Conservation (phyloP, 2,888 invertebrate species). For the Fissipunctia ypsillon region DNA sequence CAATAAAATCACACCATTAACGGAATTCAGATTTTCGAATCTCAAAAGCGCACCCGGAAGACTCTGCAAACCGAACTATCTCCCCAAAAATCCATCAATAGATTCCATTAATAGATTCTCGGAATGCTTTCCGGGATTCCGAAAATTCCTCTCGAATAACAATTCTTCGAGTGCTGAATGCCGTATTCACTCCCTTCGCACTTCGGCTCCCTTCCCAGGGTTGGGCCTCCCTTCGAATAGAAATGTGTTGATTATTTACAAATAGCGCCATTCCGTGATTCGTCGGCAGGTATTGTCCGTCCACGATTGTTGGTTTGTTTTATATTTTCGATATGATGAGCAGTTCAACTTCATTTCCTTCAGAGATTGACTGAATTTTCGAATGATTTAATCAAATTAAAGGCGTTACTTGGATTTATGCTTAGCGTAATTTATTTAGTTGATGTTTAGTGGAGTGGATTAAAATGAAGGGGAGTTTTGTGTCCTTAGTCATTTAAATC, state of each 20-base stretch:
- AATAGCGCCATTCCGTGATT: slow-evolving; percentile 79
- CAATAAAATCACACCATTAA: slow-evolving; percentile 7
- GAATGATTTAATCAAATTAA: slow-evolving; percentile 56
- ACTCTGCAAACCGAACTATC: slow-evolving; percentile 11
- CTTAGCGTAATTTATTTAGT: slow-evolving; percentile 45
- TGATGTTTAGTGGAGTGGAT: slow-evolving; percentile 40
- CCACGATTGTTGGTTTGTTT: slow-evolving; percentile 57
- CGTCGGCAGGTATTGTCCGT: slow-evolving; percentile 73
- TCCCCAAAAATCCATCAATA: slow-evolving; percentile 48
- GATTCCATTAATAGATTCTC: slow-evolving; percentile 54
- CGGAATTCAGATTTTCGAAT: slow-evolving; percentile 7
- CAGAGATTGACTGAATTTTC: slow-evolving; percentile 45
- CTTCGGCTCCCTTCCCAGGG: slow-evolving; percentile 60
- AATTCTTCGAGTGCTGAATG: slow-evolving; percentile 43
- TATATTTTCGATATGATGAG: slow-evolving; percentile 61
- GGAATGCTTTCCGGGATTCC: slow-evolving; percentile 28
- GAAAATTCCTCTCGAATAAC: slow-evolving; percentile 37
- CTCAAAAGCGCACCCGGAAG: slow-evolving; percentile 1
- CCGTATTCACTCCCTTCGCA: slow-evolving; percentile 66
- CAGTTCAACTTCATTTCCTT: slow-evolving; percentile 63
- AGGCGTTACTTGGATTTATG: slow-evolving; percentile 28
- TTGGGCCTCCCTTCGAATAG: slow-evolving; percentile 74
- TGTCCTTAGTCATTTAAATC: slow-evolving; percentile 19
- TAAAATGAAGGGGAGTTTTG: slow-evolving; percentile 40
- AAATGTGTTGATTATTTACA: slow-evolving; percentile 83